These are phyloP conservation scores for Anguilla marmorata DNA, from an alignment of 2,797 vertebrate genomes.

Conservation along the genomic window DNA sequence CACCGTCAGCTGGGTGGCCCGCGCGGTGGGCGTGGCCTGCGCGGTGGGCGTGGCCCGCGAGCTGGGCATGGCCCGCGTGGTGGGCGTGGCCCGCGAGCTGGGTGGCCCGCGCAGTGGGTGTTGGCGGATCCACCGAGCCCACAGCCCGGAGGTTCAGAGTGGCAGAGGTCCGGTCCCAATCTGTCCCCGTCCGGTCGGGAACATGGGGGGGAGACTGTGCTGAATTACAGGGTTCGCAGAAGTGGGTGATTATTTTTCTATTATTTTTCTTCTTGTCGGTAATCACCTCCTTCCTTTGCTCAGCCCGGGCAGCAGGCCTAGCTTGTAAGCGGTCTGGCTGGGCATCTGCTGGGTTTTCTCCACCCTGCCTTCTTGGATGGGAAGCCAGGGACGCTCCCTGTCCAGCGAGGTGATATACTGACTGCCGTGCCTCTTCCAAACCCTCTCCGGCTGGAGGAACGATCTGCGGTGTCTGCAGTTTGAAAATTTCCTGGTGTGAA, in stretches of 20 bases:
- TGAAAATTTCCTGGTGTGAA: background rate
- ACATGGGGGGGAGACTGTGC: background rate
- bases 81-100: too few relatives aligned
- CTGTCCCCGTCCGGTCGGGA: background rate
- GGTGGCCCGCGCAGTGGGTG: background rate
- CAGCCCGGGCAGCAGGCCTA: conserved; percentile 8
- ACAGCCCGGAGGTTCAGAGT: background rate
- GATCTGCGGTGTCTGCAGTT: background rate
- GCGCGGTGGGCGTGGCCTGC: too few relatives aligned
- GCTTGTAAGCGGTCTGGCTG: background rate
- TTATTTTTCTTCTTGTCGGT: conserved; percentile 4
- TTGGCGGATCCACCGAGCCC: background rate
- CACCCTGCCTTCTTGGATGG: background rate
- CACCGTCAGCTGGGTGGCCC: background rate
- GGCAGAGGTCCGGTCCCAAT: background rate
- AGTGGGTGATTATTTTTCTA: background rate
- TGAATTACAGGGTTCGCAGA: background rate
- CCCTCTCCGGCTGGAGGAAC: background rate
- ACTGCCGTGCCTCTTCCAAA: background rate
- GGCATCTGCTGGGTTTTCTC: background rate
- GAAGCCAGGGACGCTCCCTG: background rate
- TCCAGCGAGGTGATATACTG: background rate
- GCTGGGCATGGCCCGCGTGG: too few relatives aligned
- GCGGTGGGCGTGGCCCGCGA: too few relatives aligned
- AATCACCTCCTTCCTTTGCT: background rate